Conservation (phyloP, 2,797 vertebrate species). For the Myoxocephalus aenaeus region DNA sequence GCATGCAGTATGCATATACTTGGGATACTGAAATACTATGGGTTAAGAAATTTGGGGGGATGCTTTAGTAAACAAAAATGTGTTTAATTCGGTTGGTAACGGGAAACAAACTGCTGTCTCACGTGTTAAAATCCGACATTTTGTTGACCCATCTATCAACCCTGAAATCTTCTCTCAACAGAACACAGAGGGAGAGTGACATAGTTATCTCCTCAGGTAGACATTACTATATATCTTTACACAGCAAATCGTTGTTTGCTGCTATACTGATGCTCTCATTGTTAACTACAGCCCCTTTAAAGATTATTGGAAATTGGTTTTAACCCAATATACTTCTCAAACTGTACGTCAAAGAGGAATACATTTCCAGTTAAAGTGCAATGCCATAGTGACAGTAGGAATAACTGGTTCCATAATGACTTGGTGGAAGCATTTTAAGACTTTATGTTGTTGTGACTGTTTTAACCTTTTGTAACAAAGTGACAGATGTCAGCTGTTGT, state of each 20-base stretch:
- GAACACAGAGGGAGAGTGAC: too few relatives aligned
- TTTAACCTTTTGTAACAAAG: slow-evolving; percentile 32
- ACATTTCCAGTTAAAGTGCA: not conserved
- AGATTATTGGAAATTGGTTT: not conserved
- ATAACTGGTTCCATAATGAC: not conserved
- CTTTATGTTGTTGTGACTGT: not conserved
- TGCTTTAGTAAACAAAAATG: not conserved
- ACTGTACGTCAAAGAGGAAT: slow-evolving; percentile 9
- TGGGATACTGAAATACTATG: not conserved
- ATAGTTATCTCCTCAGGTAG: too few relatives aligned
- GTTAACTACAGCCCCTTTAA: not conserved
- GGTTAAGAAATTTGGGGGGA: not conserved
- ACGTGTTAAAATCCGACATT: not conserved
- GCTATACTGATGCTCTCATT: too few relatives aligned
- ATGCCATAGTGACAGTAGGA: not conserved
- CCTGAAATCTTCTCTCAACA: not conserved
- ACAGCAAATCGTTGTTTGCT: too few relatives aligned
- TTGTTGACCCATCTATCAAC: not conserved
- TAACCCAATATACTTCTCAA: not conserved
- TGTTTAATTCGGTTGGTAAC: not conserved
- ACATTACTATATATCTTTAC: too few relatives aligned
- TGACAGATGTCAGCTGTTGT: slow-evolving; percentile 14
- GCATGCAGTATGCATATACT: not conserved
- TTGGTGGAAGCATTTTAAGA: slow-evolving; percentile 10
- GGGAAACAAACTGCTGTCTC: not conserved